phyloP scores from a whole-genome alignment of 2,113 vertebrate species.

The Holacanthus passer region DNA sequence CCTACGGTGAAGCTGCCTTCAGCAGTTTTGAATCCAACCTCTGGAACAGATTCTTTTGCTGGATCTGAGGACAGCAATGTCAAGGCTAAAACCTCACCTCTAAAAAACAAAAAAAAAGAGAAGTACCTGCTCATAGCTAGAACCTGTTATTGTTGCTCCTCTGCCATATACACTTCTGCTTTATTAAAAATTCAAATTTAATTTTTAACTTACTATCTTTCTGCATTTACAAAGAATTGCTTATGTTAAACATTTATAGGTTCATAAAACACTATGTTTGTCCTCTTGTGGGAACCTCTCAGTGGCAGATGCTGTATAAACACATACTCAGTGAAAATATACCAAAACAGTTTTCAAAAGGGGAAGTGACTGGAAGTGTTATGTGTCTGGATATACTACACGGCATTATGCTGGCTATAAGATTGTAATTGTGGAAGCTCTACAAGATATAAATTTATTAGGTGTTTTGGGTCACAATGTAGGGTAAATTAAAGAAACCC shows the following conservation, averaged over 20 bases:
- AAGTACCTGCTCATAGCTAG: no score
- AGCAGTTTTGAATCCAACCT: not conserved
- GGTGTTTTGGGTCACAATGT: no score
- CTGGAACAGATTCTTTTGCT: not conserved
- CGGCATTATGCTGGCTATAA: no score
- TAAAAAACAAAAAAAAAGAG: not conserved
- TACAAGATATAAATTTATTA: no score
- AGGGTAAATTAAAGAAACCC: no score
- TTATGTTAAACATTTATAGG: not conserved
- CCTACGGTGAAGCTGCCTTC: not conserved
- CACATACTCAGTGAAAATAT: no score
- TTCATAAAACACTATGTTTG: no score
- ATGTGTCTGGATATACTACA: no score
- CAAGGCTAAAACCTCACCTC: not conserved
- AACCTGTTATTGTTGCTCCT: not conserved
- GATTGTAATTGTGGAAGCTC: no score
- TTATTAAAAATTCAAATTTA: not conserved
- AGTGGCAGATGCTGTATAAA: no score
- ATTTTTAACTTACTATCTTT: not conserved
- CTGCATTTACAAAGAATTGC: not conserved
- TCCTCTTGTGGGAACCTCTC: not conserved
- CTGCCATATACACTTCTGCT: not conserved
- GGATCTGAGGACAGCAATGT: not conserved
- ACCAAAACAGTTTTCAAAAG: no score
- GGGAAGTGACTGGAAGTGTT: no score